Conservation (phyloP, 2,888 invertebrate species). For the Lepidonotus clava region DNA sequence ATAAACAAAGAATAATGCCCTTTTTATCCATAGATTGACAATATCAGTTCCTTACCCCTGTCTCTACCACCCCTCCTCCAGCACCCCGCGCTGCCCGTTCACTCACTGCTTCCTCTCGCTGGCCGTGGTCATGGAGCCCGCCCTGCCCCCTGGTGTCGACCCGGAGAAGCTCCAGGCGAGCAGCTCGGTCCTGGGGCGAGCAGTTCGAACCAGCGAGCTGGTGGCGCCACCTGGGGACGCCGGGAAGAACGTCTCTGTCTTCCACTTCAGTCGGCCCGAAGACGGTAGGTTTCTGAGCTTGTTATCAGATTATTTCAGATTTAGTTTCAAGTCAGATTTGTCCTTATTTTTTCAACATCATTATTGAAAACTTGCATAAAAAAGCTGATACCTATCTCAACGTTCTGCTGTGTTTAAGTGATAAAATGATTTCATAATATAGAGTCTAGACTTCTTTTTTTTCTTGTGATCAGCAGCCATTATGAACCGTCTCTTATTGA, state of each 20-base stretch:
- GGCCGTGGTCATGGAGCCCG: not conserved
- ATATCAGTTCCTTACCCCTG: not conserved
- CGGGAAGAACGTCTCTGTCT: slow-evolving; percentile 20
- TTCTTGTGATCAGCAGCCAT: no score
- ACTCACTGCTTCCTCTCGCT: slow-evolving; percentile 46
- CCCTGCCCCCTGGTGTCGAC: slow-evolving; percentile 19
- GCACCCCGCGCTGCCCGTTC: slow-evolving; percentile 19
- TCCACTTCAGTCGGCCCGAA: not conserved
- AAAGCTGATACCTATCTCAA: no score
- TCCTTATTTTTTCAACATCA: no score
- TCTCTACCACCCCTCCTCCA: not conserved
- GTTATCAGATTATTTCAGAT: no score
- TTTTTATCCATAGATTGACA: no score
- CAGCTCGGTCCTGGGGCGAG: not conserved
- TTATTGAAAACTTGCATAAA: no score
- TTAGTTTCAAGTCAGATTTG: no score
- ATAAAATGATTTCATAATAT: no score
- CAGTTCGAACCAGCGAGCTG: not conserved
- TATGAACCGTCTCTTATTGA: no score
- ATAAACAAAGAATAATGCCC: no score
- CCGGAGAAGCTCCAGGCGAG: not conserved
- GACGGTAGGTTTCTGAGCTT: not conserved
- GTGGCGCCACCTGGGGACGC: not conserved
- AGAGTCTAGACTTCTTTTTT: no score
- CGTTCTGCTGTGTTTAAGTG: no score